Percentiles rank a stretch among this genome's conserved stretches.
phyloP scores from a whole-genome alignment of 1,140 invertebrate genomes.

The Neodiprion pinetum region DNA sequence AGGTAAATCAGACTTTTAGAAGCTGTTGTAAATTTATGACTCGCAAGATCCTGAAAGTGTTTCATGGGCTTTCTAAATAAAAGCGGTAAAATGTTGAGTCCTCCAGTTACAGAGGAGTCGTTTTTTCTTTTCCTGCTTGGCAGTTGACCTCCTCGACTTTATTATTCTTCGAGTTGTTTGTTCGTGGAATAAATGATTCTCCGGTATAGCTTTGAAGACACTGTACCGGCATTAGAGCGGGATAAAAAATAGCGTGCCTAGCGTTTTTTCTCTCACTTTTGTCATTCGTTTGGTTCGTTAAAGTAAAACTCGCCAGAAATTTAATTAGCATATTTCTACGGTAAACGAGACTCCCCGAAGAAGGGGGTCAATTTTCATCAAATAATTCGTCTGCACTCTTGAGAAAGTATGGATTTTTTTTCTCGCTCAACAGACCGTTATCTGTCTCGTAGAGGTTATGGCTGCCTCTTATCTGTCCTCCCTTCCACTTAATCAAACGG shows the following conservation, averaged over 20 bases:
- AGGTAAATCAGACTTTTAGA: neutral
- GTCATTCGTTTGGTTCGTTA: neutral
- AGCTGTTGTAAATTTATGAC: neutral
- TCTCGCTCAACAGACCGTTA: neutral
- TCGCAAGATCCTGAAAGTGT: neutral
- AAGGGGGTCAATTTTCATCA: neutral
- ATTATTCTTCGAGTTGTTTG: neutral
- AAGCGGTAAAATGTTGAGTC: neutral
- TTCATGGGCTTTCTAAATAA: neutral
- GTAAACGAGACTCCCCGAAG: neutral
- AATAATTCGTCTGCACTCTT: neutral
- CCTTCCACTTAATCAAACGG: constrained; percentile 18
- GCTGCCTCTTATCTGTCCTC: constrained; percentile 9
- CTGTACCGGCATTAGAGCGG: neutral
- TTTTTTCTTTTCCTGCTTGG: no score
- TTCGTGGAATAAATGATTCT: neutral
- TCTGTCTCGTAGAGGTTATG: constrained; percentile 10
- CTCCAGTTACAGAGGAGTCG: neutral
- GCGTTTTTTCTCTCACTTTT: neutral
- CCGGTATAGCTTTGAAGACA: neutral
- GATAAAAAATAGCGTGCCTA: neutral
- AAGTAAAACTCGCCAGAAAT: neutral
- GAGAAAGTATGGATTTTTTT: neutral
- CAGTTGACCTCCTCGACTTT: neutral
- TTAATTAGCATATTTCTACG: constrained; percentile 1